Percentiles rank a stretch among this genome's conserved stretches.
Evolutionary conservation across 2,888 invertebrate genomes (phyloP).

Genomic region (Tipula confusa): DNA sequence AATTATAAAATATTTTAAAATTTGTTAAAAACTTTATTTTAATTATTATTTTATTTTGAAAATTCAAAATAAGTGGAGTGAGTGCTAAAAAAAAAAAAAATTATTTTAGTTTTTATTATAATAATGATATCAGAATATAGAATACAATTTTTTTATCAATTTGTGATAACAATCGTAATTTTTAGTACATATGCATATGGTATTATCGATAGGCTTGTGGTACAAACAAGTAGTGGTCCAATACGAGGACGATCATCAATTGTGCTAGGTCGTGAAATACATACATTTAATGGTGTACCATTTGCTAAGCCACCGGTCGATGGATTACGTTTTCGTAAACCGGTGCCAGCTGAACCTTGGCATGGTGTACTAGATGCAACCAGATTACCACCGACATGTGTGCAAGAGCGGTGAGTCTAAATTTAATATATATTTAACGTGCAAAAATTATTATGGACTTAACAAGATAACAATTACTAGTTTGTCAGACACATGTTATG

Average conservation of each 20-base stretch:
- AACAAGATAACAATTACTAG: not conserved
- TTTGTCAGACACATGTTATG: not conserved
- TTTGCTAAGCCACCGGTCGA: slow-evolving; percentile 88
- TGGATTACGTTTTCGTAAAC: slow-evolving; percentile 77
- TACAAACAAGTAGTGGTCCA: slow-evolving; percentile 76
- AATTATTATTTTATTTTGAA: slow-evolving; percentile 5
- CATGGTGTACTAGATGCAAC: slow-evolving; percentile 79
- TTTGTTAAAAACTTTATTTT: not conserved
- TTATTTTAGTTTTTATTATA: not conserved
- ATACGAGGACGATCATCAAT: slow-evolving; percentile 76
- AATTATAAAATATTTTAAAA: not conserved
- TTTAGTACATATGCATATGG: slow-evolving; percentile 39
- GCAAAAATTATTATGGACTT: not conserved
- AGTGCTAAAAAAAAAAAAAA: not conserved
- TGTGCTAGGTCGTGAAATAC: slow-evolving; percentile 79
- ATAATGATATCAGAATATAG: slow-evolving; percentile 5
- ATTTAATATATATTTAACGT: not conserved
- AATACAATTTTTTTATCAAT: slow-evolving; percentile 28
- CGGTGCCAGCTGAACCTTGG: slow-evolving; percentile 83
- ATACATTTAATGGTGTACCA: slow-evolving; percentile 84
- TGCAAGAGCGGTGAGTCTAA: slow-evolving; percentile 63
- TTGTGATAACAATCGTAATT: slow-evolving; percentile 27
- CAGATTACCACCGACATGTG: slow-evolving; percentile 78
- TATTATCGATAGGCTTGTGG: slow-evolving; percentile 67
- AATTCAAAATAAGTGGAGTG: not conserved